phyloP scores from a whole-genome alignment of 2,888 invertebrate species.

The Oxyscelio sp. region DNA sequence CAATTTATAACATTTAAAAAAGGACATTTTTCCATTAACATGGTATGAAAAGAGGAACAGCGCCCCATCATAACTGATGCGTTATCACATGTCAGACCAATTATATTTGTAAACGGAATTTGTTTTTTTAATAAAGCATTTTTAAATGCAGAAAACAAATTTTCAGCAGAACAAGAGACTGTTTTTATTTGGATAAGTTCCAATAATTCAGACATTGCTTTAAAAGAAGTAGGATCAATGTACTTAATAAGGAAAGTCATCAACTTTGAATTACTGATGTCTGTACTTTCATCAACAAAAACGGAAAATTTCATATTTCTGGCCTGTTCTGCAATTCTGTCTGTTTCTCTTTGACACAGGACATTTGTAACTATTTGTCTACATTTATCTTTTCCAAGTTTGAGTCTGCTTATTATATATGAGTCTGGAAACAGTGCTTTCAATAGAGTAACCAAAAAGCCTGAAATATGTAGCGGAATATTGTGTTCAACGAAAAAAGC shows the following conservation, averaged over 20 bases:
- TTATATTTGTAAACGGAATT: conserved; percentile 16
- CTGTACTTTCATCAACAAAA: conserved; percentile 25
- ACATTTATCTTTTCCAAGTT: conserved; percentile 4
- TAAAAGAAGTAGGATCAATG: not conserved
- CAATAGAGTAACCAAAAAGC: not conserved
- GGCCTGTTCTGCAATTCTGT: not conserved
- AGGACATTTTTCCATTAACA: conserved; percentile 5
- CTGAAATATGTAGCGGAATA: not conserved
- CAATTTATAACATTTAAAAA: not conserved
- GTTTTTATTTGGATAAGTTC: conserved; percentile 8
- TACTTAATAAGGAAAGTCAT: conserved; percentile 14
- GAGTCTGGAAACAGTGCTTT: not conserved
- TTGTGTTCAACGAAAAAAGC: not conserved
- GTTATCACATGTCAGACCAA: conserved; percentile 33
- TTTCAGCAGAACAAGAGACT: conserved; percentile 14
- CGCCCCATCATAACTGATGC: conserved; percentile 28
- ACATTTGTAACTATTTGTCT: conserved; percentile 15
- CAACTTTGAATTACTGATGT: conserved; percentile 10
- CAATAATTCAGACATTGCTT: conserved; percentile 6
- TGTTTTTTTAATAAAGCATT: not conserved
- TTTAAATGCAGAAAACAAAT: conserved; percentile 36
- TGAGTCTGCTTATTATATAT: not conserved
- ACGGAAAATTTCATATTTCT: conserved; percentile 19
- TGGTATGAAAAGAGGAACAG: conserved; percentile 52
- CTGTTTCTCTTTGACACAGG: not conserved